Percentiles rank a stretch among this genome's conserved stretches.
Evolutionary conservation across 2,113 vertebrate species (phyloP).

Genomic region (Aplodontia rufa): DNA sequence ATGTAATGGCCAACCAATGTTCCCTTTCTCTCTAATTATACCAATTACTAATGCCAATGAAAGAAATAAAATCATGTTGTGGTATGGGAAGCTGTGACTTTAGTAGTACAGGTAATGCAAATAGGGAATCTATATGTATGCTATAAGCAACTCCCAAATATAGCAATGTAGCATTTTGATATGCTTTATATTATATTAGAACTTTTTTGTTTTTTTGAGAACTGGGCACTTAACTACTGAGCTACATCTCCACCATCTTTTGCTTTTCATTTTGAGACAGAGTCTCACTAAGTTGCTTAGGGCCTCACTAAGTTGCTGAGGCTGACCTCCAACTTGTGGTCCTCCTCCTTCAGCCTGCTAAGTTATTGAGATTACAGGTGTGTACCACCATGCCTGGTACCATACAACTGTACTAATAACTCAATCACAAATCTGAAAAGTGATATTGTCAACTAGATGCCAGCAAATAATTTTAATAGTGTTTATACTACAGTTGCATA

Average conservation of each 20-base stretch:
- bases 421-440: constrained; percentile 2
- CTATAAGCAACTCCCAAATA: not conserved
- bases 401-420: not conserved
- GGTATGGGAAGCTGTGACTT: not conserved
- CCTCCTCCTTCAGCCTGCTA: too few species aligned
- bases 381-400: too few species aligned
- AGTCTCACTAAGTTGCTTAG: too few species aligned
- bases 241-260: too few species aligned
- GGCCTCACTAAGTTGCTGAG: too few species aligned
- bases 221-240: too few species aligned
- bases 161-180: not conserved
- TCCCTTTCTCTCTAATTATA: not conserved
- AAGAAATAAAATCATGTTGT: constrained; percentile 30
- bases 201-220: not conserved
- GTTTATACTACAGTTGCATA: not conserved
- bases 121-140: not conserved
- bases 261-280: too few species aligned
- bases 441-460: not conserved
- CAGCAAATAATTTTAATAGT: not conserved
- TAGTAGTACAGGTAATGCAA: not conserved
- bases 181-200: not conserved
- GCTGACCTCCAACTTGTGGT: too few species aligned
- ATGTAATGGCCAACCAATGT: not conserved
- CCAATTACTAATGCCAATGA: not conserved
- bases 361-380: too few species aligned